Evolutionary conservation across 2,113 vertebrate genomes (phyloP), one percentile per base, ranked within the genome.

Genomic region (Willisornis vidua): DNA sequence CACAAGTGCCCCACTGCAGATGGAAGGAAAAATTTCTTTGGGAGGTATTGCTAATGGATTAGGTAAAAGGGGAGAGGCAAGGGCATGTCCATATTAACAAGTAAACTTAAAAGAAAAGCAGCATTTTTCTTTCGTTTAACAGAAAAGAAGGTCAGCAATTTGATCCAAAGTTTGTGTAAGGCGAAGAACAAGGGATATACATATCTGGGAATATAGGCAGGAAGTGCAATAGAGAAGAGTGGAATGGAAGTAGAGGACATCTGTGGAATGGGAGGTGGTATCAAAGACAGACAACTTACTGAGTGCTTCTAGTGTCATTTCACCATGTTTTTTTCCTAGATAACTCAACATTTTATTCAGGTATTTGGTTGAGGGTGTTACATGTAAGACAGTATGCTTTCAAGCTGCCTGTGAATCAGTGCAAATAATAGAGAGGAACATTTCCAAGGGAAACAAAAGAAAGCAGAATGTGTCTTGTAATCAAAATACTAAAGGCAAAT

Each of bases 271-370:
- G 28, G 73, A 72, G 37, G 81, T 62, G 41, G 58, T 85, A 83
- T 93, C 65, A 86, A 90, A 87, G 86, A 85, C 73, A 86, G 52
- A 43, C 55, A 81, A 86, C 12, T 73, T 84, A 81, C 72, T 52
- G 83, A 89, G 65, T 5, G 3, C 51, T 89, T 79, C 43, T 82
- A 88, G 94, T 93, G 62, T 94, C 90, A 51, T 90, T 94, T 94
- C 88, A 86, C 90, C 90, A 87, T 95, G 95, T 93, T 90, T 97
- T 94, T 87, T 95, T 95, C 90, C 76, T 55, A 59, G 29, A 68
- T 51, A 91, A 75, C 68, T 90, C 70, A 37, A 37, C 85, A 57
- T 88, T 54, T 86, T 94, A 90, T 90, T 92, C 93, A 92, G 77
- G 80, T 90, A 78, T 93, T 94, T 1, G 19, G 14, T 39, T 68